These are phyloP conservation scores for Drosophila leontia DNA, from an alignment of 1,140 invertebrate species.

Conservation along the genomic window DNA sequence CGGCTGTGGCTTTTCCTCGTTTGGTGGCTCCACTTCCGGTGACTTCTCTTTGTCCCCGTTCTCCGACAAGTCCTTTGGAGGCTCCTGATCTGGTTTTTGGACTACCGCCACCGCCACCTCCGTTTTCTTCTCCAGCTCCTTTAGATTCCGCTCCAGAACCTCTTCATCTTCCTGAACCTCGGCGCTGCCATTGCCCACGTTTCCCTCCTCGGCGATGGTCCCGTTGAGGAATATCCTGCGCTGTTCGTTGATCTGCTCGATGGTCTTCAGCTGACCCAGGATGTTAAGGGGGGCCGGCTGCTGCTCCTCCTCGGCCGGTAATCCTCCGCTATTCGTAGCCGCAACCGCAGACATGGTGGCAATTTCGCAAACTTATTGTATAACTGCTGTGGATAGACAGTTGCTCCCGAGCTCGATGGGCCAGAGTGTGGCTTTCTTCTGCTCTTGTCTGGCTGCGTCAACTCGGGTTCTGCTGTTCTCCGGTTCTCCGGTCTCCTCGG, in stretches of 20 bases:
- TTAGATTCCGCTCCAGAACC: slow-evolving; percentile 6
- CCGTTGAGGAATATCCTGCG: slow-evolving; percentile 72
- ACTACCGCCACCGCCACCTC: not conserved
- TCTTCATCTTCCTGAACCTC: not conserved
- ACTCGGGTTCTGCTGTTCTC: slow-evolving; percentile 9
- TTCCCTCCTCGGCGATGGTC: slow-evolving; percentile 59
- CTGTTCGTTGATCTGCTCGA: slow-evolving; percentile 80
- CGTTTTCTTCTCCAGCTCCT: slow-evolving; percentile 7
- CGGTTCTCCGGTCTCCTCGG: slow-evolving; percentile 28
- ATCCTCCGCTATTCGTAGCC: slow-evolving; percentile 4
- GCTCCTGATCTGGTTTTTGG: not conserved
- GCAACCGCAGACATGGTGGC: slow-evolving; percentile 14
- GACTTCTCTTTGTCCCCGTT: not conserved
- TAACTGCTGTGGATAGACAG: slow-evolving; percentile 25
- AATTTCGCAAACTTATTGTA: slow-evolving; percentile 17
- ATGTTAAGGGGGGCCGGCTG: slow-evolving; percentile 59
- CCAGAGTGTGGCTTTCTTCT: slow-evolving; percentile 27
- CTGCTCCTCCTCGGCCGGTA: slow-evolving; percentile 31
- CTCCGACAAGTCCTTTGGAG: not conserved
- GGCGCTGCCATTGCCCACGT: slow-evolving; percentile 8
- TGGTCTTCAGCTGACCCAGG: slow-evolving; percentile 68
- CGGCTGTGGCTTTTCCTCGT: slow-evolving; percentile 17
- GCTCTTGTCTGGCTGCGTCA: slow-evolving; percentile 1
- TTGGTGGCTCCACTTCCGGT: not conserved
- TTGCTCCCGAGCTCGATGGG: slow-evolving; percentile 20